Conservation (phyloP, 2,797 vertebrate species). For the Pipistrellus pipistrellus region DNA sequence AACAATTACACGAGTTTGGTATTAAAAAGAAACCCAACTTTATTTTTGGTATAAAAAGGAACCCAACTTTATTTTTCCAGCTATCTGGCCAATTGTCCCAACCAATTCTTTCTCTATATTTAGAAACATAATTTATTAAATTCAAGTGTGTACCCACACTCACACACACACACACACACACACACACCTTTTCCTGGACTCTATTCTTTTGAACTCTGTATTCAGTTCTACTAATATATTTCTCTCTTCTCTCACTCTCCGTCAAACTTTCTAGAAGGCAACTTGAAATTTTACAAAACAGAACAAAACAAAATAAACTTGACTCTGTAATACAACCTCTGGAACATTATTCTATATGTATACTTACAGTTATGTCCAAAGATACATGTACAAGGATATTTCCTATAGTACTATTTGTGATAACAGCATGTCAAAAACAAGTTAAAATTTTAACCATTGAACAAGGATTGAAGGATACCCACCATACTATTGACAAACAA, state of each 20-base stretch:
- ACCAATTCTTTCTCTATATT: background rate
- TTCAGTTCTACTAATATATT: conserved; percentile 14
- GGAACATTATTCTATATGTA: background rate
- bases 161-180: background rate
- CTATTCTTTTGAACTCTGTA: background rate
- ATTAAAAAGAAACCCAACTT: conserved; percentile 8
- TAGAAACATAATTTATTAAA: conserved; percentile 56
- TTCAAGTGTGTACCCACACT: background rate
- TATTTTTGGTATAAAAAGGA: conserved; percentile 12
- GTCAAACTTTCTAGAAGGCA: conserved; percentile 30
- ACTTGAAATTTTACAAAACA: conserved; percentile 9
- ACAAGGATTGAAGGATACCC: background rate
- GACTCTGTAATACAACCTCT: background rate
- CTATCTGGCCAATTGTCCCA: background rate
- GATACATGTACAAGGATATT: background rate
- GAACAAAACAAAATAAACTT: background rate
- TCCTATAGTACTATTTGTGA: background rate
- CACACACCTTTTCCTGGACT: background rate
- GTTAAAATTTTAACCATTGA: conserved; percentile 42
- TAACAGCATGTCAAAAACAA: conserved; percentile 50
- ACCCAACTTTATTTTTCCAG: conserved; percentile 22
- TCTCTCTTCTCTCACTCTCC: background rate
- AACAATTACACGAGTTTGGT: conserved; percentile 9
- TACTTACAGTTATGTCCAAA: background rate
- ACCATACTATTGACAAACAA: conserved; percentile 29